Percentiles rank a stretch among this genome's conserved stretches.
Evolutionary conservation across 2,113 vertebrate species (phyloP).

Genomic region (Chloroceryle aenea): DNA sequence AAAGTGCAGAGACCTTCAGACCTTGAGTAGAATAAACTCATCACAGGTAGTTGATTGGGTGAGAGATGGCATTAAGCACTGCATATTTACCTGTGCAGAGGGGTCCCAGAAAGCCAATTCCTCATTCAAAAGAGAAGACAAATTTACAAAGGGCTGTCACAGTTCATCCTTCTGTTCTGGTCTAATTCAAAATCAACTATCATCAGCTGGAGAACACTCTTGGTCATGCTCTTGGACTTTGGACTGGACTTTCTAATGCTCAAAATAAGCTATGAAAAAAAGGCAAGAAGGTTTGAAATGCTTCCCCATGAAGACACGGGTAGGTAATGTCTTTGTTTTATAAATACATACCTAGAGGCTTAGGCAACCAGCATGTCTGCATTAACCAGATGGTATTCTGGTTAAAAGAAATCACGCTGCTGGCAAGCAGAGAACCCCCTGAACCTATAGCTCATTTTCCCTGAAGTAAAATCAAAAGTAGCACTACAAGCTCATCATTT

Average conservation of each 20-base stretch:
- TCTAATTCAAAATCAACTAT: not conserved
- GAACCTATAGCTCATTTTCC: not conserved
- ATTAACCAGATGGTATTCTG: not conserved
- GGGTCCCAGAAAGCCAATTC: not conserved
- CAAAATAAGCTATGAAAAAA: not conserved
- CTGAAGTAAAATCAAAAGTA: conserved; percentile 20
- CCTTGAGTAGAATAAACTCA: not conserved
- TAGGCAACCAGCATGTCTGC: conserved; percentile 9
- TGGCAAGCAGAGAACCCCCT: conserved; percentile 13
- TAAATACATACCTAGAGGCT: conserved; percentile 1
- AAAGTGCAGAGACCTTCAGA: not conserved
- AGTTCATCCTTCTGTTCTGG: not conserved
- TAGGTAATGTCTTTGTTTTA: not conserved
- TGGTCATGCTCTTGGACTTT: not conserved
- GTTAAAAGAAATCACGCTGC: not conserved
- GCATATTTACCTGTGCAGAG: not conserved
- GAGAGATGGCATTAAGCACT: accelerated
- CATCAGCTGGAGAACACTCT: not conserved
- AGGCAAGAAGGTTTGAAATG: not conserved
- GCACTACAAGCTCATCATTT: not conserved
- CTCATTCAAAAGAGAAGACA: not conserved
- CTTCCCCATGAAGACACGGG: not conserved
- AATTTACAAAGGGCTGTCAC: not conserved
- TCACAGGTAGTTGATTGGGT: not conserved
- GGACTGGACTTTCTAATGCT: not conserved